Percentiles rank a stretch among this genome's conserved stretches.
phyloP scores from a whole-genome alignment of 2,113 vertebrate genomes.

The Lichenostomus cassidix region DNA sequence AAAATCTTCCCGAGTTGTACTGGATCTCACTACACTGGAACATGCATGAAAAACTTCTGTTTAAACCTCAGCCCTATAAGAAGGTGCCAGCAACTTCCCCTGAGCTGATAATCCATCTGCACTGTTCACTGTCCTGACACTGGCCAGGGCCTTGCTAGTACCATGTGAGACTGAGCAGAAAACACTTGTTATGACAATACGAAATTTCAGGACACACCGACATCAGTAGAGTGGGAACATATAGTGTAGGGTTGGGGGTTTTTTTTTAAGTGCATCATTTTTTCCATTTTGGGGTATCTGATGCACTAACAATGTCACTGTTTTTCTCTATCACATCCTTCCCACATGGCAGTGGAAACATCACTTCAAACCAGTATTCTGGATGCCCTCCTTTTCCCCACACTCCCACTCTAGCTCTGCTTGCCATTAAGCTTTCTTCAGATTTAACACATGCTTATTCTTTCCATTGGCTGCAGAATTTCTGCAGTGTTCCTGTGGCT shows the following conservation, averaged over 20 bases:
- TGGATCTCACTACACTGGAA: neutral
- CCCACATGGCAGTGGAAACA: constrained; percentile 43
- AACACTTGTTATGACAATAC: neutral
- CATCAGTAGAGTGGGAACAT: neutral
- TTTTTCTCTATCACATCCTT: constrained; percentile 52
- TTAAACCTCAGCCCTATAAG: neutral
- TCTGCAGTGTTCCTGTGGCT: neutral
- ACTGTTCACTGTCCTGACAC: neutral
- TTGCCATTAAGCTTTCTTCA: constrained; percentile 39
- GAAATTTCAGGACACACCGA: neutral
- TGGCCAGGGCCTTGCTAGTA: neutral
- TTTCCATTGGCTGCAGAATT: constrained; percentile 23
- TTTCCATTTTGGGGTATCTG: constrained; percentile 39
- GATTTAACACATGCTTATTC: constrained; percentile 8
- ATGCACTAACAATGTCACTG: constrained; percentile 19
- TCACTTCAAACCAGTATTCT: constrained; percentile 8
- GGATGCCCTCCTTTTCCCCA: constrained; percentile 46
- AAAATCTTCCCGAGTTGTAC: neutral
- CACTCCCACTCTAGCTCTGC: constrained; percentile 48
- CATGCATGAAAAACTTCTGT: neutral
- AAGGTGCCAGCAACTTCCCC: neutral
- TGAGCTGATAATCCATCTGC: neutral
- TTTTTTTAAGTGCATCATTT: neutral
- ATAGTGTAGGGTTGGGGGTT: neutral
- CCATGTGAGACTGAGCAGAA: neutral